A percentile compares a stretch with the other conserved stretches of the same genome.
phyloP scores from a whole-genome alignment of 1,140 invertebrate genomes.

The Reticulitermes speratus region DNA sequence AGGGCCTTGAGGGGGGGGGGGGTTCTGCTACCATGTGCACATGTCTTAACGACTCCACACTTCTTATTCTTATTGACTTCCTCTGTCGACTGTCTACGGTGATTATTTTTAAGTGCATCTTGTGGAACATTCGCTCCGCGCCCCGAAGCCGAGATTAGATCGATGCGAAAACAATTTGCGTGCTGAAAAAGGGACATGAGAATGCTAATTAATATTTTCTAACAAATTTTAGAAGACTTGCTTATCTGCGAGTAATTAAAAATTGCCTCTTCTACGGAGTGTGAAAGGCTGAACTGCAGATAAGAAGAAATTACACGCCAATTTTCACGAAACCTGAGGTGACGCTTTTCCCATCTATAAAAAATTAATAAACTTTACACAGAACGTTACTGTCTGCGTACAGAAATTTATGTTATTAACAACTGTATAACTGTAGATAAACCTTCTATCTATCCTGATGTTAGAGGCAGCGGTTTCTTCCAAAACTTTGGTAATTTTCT shows the following conservation, averaged over 20 bases:
- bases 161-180: not conserved
- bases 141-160: not conserved
- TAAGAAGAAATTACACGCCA: too few relatives aligned
- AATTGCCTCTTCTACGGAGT: too few relatives aligned
- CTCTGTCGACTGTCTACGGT: not conserved
- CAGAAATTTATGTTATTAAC: too few relatives aligned
- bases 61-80: not conserved
- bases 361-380: too few relatives aligned
- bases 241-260: not conserved
- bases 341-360: too few relatives aligned
- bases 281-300: too few relatives aligned
- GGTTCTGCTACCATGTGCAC: not conserved
- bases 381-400: too few relatives aligned
- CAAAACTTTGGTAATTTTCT: too few relatives aligned
- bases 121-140: not conserved
- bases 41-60: not conserved
- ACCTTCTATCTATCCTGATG: too few relatives aligned
- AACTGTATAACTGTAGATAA: too few relatives aligned
- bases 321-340: too few relatives aligned
- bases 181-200: not conserved
- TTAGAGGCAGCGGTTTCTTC: too few relatives aligned
- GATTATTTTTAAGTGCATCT: constrained; percentile 14
- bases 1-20: not conserved
- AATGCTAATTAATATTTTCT: constrained; percentile 8
- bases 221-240: not conserved